These are phyloP conservation scores for Conus betulinus DNA, from an alignment of 1,140 invertebrate genomes.

Conservation along the genomic window DNA sequence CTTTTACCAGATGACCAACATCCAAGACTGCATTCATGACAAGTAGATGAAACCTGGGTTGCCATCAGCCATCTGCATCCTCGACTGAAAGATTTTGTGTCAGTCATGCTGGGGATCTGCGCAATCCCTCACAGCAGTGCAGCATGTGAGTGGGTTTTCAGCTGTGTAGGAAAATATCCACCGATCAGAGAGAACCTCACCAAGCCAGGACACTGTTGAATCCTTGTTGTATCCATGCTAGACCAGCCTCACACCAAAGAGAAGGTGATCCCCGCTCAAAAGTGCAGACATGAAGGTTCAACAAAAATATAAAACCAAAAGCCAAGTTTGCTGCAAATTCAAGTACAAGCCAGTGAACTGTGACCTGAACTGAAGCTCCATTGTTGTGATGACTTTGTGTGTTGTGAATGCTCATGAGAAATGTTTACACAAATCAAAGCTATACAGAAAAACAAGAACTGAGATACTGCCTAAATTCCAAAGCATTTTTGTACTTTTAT, in stretches of 20 bases:
- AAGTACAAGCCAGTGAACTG: too few species aligned
- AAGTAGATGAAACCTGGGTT: neutral
- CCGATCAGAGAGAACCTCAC: neutral
- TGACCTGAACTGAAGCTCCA: too few species aligned
- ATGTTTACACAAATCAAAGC: too few species aligned
- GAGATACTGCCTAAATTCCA: too few species aligned
- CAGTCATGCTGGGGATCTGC: neutral
- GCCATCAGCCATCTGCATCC: too few species aligned
- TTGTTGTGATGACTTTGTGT: too few species aligned
- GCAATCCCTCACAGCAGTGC: conserved; percentile 12
- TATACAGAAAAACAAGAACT: too few species aligned
- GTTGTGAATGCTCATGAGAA: too few species aligned
- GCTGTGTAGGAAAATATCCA: neutral
- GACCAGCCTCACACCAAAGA: neutral
- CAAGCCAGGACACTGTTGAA: neutral
- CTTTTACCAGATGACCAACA: neutral
- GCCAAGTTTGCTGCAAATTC: too few species aligned
- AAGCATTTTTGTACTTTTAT: too few species aligned
- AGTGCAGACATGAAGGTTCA: neutral
- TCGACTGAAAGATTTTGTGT: neutral
- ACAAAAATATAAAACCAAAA: too few species aligned
- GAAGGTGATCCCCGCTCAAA: neutral
- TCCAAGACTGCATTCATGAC: neutral
- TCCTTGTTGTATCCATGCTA: neutral
- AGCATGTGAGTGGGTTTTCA: conserved; percentile 7